Base-by-base conservation (phyloP, 2,888 invertebrate genomes). In the Alloplasta piceator region DNA sequence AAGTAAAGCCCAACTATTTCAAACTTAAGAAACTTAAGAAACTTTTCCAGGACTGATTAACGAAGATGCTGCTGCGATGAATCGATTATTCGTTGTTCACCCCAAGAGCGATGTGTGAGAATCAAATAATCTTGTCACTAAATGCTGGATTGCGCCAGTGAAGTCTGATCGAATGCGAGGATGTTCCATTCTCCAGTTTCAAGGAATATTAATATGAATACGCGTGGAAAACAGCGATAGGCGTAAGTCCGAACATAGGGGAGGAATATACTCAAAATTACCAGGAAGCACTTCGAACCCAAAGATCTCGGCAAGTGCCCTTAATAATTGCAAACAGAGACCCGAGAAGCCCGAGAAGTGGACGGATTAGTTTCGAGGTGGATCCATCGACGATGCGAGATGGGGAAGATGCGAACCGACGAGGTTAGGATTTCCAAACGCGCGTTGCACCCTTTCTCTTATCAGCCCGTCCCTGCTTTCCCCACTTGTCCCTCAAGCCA, bases 321-420 rank as follows among this genome's bases (percentile, higher is more conserved):
- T 85, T 85, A 84, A 86, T 86, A 87, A 87, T 85, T 86, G 84
- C 82, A 85, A 86, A 85, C 84, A 86, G 82, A 73, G 60, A 12
- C 83, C 66, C 56, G 81, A 77, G 80, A 80, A 81, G 67, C 71
- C 48, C 68, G 72, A 78, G 71, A 58, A 78, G 80, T 72, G 76
- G 83, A 72, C 60, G 82, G 84, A 84, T 85, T 85, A 85, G 71
- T 75, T 73, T 71, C 46, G 77, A 63, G 77, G 77, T 82, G 82
- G 39, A 74, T 64, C 56, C 52, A 43, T 61, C 48, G 75, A 67
- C 61, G 50, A 50, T 75, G 58, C 68, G 70, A 61, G 68, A 67
- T 52, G 38, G 50, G 64, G 52, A 60, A 10, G 56, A 58, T 50
- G 36, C n/a, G 43, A 78, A 68, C 67, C 26, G 71, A 76, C 68